Evolutionary conservation across 2,113 vertebrate species (phyloP), one percentile per base, ranked within the genome.

Genomic region (Brachionichthys hirsutus): DNA sequence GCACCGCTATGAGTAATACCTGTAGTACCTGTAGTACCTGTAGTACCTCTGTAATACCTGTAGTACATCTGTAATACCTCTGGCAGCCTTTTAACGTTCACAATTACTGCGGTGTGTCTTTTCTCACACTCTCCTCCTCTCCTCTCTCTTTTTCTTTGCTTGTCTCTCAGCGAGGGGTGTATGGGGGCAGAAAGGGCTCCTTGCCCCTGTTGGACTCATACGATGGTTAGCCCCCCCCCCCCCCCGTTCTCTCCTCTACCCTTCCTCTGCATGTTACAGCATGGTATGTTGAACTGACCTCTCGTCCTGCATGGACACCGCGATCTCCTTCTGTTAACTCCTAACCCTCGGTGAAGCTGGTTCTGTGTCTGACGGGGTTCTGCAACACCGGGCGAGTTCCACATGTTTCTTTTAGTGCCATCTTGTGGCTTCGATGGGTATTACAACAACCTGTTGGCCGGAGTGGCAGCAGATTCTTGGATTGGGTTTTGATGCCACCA

Each of bases 261-360:
- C 81, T 83, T 79, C 81, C 85, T 87, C 88, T 92, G 91, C 92
- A 92, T 92, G 92, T 91, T 84, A 89, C 81, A 86, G 91, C 91
- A 91, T 92, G 91, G 91, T 92, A 92, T 87, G 85, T 91, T 75
- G 73, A 78, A 79, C 82, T 76, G 64, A 73, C 86, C 84, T 88
- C 80, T 79, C 66, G 81, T 85, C 85, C 85, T 90, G 90, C 89
- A 91, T 90, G 89, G 78, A 78, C 78, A 81, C 67, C 46, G n/a
- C 41, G 53, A 78, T 55, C 44, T 64, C 74, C 63, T 75, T 74
- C 11, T 52, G 42, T 42, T 18, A 50, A 41, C 41, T 46, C 34
- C 11, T 58, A 43, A 59, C 49, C 69, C 63, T 54, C 36, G 55
- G 54, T 69, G 57, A 66, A 71, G 53, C 53, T 52, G 60, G 34